Conservation (phyloP, 2,797 vertebrate species). For the Poecilia gillii region DNA sequence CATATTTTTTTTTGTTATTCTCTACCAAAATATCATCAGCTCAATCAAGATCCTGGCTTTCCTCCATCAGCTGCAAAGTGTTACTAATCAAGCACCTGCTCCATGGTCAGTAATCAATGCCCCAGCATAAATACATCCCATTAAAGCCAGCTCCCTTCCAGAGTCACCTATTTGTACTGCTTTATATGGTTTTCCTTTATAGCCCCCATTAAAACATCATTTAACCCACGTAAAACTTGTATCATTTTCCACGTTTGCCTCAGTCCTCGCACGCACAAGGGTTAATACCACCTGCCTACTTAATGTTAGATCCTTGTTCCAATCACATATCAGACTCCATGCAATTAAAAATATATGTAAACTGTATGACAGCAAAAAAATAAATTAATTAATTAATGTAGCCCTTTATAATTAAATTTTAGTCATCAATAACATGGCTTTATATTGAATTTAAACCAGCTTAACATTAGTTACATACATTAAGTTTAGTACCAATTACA, state of each 20-base stretch:
- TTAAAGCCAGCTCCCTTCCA: neutral
- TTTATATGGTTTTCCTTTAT: neutral
- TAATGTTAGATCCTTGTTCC: neutral
- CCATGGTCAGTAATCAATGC: neutral
- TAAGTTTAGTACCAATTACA: neutral
- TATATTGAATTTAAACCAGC: neutral
- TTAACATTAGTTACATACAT: neutral
- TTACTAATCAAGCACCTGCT: neutral
- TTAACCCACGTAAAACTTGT: neutral
- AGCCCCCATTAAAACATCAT: neutral
- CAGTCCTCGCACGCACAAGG: too few relatives aligned
- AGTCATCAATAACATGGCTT: neutral
- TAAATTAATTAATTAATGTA: neutral
- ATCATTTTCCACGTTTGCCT: too few relatives aligned
- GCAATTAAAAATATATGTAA: neutral
- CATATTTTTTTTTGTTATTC: neutral
- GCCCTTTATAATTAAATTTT: neutral
- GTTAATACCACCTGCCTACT: neutral
- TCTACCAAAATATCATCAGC: neutral
- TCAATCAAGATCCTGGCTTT: neutral
- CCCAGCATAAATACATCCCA: neutral
- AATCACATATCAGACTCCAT: neutral
- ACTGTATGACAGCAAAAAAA: neutral
- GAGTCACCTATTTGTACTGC: neutral
- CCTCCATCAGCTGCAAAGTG: neutral